Conservation (phyloP, 2,888 invertebrate species). For the Dicranocentrus wangi region DNA sequence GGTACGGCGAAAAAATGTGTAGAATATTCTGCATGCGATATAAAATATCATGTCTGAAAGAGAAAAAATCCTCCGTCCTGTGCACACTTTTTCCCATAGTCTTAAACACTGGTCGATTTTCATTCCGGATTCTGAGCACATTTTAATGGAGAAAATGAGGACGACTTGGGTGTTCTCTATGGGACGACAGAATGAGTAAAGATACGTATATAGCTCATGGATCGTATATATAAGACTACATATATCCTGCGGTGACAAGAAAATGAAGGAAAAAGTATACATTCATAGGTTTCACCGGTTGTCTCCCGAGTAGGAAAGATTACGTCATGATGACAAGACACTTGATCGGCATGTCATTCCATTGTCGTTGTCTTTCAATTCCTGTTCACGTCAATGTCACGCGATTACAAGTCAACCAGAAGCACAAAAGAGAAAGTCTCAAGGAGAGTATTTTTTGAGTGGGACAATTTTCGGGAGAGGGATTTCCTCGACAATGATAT, state of each 20-base stretch:
- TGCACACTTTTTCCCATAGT: no score
- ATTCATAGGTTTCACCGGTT: not conserved
- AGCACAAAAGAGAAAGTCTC: constrained; percentile 13
- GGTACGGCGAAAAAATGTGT: not conserved
- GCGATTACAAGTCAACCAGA: constrained; percentile 28
- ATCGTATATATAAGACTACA: no score
- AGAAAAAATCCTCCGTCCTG: not conserved
- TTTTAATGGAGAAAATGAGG: constrained; percentile 25
- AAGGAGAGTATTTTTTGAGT: constrained; percentile 4
- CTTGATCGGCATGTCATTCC: constrained; percentile 44
- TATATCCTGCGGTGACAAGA: no score
- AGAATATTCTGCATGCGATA: constrained; percentile 5
- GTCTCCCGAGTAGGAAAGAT: not conserved
- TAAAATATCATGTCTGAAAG: constrained; percentile 14
- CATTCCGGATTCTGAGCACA: constrained; percentile 21
- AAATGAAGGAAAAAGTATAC: not conserved
- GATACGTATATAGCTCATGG: no score
- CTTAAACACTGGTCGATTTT: constrained; percentile 12
- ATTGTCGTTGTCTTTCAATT: constrained; percentile 38
- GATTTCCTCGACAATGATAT: constrained; percentile 5
- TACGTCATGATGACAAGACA: constrained; percentile 42
- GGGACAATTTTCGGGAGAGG: no score
- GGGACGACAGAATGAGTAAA: no score
- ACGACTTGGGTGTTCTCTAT: constrained; percentile 5
- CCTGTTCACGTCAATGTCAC: constrained; percentile 18